Base-by-base conservation (phyloP, 2,797 vertebrate species). In the Molossus molossus region DNA sequence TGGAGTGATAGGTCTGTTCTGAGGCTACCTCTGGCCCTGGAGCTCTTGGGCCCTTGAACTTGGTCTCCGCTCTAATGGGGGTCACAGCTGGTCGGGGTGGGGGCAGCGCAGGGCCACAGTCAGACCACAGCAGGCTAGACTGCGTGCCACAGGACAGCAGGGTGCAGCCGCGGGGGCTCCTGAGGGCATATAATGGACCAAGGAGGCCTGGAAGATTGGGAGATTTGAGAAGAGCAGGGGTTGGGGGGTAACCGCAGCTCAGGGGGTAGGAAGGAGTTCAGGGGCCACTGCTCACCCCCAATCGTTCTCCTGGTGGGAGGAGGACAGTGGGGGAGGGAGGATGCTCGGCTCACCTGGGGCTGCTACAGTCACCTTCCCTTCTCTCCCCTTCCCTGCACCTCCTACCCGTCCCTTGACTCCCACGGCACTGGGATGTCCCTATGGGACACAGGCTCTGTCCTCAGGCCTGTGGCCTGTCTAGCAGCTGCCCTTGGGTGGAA, bases 51-150 rank as follows among this genome's bases (percentile, higher is more conserved):
- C 18, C 29, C 53, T 23, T 23, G n/a, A 21, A 1, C 13, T 62
- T 53, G 40, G 11, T 25, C 33, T 37, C 69, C 40, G 50, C 15
- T 58, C 20, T 87, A 0, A 18, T 0, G 9, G 33, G 14, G 48
- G 62, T 7, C 0, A 0, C 14, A 33, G 55, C 1, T 4, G 18
- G 6, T 8, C 4, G 23, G 60, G 70, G 45, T 53, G 48, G 13
- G 14, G 72, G 45, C 40, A 45, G 40, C 40, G n/a, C 2, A 12
- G 15, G 70, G 48, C 27, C n/a, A 27, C 3, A 0, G 64, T 40
- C 25, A 86, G 80, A 27, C 50, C 76, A 29, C 1, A 10, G 72
- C 73, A n/a, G 65, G 64, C 50, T 55, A 40, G 62, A 23, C 33
- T 2, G 6, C 33, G 23, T n/a, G 70, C 25, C 5, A 10, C 73